Conservation (phyloP, 2,113 vertebrate genomes). For the Aythya baeri region DNA sequence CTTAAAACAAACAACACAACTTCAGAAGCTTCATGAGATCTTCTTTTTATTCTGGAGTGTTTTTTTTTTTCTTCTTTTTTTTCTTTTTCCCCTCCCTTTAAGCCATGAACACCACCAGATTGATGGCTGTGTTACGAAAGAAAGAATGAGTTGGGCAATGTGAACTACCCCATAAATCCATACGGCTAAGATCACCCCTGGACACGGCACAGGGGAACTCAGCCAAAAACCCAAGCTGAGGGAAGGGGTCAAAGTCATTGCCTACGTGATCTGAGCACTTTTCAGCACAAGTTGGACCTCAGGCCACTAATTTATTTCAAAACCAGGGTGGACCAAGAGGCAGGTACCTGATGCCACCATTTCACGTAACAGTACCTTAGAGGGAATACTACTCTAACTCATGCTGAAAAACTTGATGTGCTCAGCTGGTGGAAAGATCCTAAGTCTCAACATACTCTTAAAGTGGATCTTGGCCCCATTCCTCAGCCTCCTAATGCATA, state of each 20-base stretch:
- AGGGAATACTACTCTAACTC: background rate
- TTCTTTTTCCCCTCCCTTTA: background rate
- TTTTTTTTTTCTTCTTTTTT: background rate
- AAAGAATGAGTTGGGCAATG: background rate
- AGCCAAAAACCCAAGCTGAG: background rate
- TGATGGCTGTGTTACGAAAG: background rate
- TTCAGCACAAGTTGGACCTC: background rate
- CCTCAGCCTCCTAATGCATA: background rate
- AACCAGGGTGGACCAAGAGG: accelerated
- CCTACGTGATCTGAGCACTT: background rate
- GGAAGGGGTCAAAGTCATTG: background rate
- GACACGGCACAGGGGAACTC: background rate
- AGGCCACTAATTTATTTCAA: background rate
- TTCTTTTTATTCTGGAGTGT: background rate
- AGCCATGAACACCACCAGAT: background rate
- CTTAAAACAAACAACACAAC: constrained; percentile 37
- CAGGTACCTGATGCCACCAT: background rate
- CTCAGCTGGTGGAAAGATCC: background rate
- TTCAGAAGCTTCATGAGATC: background rate
- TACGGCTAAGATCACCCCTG: background rate
- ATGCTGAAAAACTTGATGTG: background rate
- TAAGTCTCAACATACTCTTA: background rate
- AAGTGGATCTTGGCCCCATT: background rate
- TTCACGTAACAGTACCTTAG: accelerated
- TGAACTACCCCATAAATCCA: background rate